Evolutionary conservation across 2,797 vertebrate species (phyloP).

Genomic region (Ctenosaura bakeri): DNA sequence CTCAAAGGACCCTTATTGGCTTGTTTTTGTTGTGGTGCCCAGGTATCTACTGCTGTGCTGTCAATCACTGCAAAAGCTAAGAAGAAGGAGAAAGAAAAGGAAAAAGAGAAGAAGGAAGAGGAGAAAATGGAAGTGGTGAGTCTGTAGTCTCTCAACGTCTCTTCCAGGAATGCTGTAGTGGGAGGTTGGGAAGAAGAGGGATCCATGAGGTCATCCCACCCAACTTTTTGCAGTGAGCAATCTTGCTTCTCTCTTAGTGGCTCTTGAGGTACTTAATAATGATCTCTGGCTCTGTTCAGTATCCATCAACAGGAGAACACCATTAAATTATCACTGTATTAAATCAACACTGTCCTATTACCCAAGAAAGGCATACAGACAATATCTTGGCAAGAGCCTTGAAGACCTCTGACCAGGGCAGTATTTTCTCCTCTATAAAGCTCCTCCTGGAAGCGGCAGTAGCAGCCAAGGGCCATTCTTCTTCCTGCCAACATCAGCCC

Average conservation of each 20-base stretch:
- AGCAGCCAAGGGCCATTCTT: background rate
- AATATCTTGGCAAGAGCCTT: background rate
- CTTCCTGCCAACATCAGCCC: background rate
- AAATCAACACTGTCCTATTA: background rate
- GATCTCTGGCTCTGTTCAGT: background rate
- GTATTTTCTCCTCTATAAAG: background rate
- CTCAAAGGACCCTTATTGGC: background rate
- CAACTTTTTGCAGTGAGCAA: background rate
- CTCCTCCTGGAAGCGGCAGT: background rate
- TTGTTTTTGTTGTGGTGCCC: slow-evolving; percentile 52
- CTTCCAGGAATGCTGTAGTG: background rate
- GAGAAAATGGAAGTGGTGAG: slow-evolving; percentile 99
- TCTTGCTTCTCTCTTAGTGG: background rate
- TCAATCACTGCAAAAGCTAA: slow-evolving; percentile 99
- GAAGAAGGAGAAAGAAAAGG: slow-evolving; percentile 98
- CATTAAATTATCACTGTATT: background rate
- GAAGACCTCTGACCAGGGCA: background rate
- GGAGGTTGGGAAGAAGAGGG: background rate
- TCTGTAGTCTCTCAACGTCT: slow-evolving; percentile 42
- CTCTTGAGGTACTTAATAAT: background rate
- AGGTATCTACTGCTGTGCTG: slow-evolving; percentile 98
- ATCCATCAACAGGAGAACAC: background rate
- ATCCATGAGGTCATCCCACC: background rate
- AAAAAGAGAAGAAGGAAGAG: slow-evolving; percentile 95
- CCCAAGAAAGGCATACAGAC: background rate